Percentiles rank a stretch among this genome's conserved stretches.
Conservation (phyloP, 2,113 vertebrate species). For the Grantiella picta region DNA sequence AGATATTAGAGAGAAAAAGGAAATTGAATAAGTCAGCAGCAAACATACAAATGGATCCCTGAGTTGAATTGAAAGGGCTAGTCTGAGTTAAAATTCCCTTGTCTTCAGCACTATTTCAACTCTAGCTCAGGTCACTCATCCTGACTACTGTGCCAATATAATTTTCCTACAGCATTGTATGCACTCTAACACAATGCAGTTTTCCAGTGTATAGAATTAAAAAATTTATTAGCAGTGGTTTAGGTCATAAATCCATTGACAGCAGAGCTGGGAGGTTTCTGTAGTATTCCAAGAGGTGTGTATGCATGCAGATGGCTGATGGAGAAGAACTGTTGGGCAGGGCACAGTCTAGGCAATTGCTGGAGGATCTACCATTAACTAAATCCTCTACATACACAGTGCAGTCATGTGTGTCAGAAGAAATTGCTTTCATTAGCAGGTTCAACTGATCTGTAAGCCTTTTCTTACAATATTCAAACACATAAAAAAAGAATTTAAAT, state of each 20-base stretch:
- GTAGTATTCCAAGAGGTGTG: neutral
- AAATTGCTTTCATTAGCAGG: conserved; percentile 24
- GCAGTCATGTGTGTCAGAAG: neutral
- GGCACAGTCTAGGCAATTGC: neutral
- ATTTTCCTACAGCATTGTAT: neutral
- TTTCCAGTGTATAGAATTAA: neutral
- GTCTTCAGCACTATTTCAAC: neutral
- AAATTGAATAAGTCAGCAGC: neutral
- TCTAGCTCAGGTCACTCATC: neutral
- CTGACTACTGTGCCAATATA: neutral
- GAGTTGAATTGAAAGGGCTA: neutral
- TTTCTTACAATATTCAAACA: neutral
- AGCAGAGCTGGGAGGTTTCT: neutral
- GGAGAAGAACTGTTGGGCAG: neutral
- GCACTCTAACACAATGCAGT: neutral
- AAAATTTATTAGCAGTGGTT: neutral
- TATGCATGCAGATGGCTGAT: neutral
- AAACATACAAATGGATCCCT: neutral
- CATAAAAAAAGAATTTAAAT: neutral
- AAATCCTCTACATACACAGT: neutral
- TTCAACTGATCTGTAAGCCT: neutral
- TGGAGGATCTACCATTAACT: neutral
- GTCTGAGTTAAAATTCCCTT: neutral
- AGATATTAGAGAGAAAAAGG: neutral
- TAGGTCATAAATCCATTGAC: neutral